phyloP scores from a whole-genome alignment of 2,888 invertebrate genomes.

The Pandemis corylana region DNA sequence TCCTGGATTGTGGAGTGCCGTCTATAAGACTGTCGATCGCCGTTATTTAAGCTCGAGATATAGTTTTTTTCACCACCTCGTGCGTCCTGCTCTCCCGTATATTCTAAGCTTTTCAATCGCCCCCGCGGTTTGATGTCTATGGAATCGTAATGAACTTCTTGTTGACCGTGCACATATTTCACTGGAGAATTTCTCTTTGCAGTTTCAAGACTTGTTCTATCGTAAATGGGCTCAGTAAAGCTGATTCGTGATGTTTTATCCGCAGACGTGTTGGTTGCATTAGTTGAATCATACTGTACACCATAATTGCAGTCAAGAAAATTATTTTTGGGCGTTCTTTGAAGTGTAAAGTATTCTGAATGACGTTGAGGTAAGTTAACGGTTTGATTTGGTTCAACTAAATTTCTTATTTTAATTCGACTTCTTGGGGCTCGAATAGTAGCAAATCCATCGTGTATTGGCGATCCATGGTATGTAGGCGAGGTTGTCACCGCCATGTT shows the following conservation, averaged over 20 bases:
- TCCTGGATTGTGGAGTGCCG: constrained; percentile 72
- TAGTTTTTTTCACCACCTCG: constrained; percentile 68
- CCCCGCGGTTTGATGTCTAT: constrained; percentile 80
- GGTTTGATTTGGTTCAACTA: constrained; percentile 75
- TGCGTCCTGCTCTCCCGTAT: constrained; percentile 65
- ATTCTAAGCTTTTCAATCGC: constrained; percentile 76
- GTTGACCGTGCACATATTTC: constrained; percentile 64
- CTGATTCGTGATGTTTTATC: constrained; percentile 71
- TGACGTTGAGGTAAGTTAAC: constrained; percentile 79
- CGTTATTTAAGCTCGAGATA: constrained; percentile 71
- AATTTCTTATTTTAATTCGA: constrained; percentile 78
- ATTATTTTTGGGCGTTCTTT: constrained; percentile 74
- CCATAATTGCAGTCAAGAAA: constrained; percentile 74
- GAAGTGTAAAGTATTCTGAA: constrained; percentile 81
- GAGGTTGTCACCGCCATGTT: constrained; percentile 79
- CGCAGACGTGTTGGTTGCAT: constrained; percentile 52
- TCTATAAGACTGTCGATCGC: constrained; percentile 72
- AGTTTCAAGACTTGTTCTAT: constrained; percentile 75
- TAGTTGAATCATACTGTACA: constrained; percentile 70
- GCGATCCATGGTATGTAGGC: constrained; percentile 79
- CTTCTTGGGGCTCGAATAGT: constrained; percentile 89
- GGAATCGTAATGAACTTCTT: constrained; percentile 79
- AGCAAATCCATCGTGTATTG: constrained; percentile 94
- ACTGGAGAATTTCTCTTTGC: constrained; percentile 73
- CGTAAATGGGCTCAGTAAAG: constrained; percentile 80